Evolutionary conservation across 2,888 invertebrate species (phyloP), one percentile per base, ranked within the genome.

Genomic region (Ligdia adustata): DNA sequence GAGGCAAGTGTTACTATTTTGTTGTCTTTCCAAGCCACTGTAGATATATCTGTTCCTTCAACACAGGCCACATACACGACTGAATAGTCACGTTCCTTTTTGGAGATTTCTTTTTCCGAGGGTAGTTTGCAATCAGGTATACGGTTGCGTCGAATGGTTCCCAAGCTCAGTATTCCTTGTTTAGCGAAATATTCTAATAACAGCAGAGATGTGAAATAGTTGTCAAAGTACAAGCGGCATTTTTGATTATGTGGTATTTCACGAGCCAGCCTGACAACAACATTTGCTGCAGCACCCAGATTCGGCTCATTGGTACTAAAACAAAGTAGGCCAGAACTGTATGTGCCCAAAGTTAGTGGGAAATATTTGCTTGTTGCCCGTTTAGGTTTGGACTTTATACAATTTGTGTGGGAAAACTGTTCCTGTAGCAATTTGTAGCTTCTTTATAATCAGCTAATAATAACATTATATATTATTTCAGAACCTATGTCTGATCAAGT

Each of bases 1-100:
- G 18, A 18, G 1, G 31, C 31, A 9, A 31, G 16, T 9, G 9
- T 31, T 2, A 16, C 31, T 15, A 16, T 16, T 16, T 31, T 75
- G 51, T 76, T 77, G 50, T 72, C 69, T 45, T 62, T 68, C 72
- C 50, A 56, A 4, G 34, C 35, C 65, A 75, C 64, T 22, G 18
- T 18, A 18, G 18, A 18, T 18, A 18, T 18, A 18, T 18, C 18
- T 32, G 46, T 52, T 35, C 57, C 64, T 38, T 68, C 51, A 34
- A 58, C 42, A 37, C 43, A 31, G 32, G 55, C 43, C 15, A 52
- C 52, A 28, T 45, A 34, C 20, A 49, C 45, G 1, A 32, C 39
- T n/a, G 53, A 49, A 32, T 31, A 35, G n/a, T 49, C 57, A 28
- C 50, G 15, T 49, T 47, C 54, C 48, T 51, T 49, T 50, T 51